Base-by-base conservation (phyloP, 2,113 vertebrate genomes). In the Barbus barbus region DNA sequence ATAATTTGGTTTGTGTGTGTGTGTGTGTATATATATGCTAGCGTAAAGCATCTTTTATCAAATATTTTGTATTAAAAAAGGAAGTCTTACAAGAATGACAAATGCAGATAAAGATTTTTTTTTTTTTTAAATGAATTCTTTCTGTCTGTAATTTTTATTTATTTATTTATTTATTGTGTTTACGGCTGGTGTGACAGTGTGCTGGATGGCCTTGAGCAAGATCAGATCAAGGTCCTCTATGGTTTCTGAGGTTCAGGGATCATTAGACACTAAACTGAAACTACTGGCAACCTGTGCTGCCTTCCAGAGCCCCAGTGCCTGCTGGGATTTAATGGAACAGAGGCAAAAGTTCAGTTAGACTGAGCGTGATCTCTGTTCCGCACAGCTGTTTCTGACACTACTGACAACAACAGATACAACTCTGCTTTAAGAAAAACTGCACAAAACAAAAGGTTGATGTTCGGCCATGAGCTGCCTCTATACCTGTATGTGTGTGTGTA, bases 261-360 rank as follows among this genome's bases (percentile, higher is more conserved):
- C 73, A 87, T 78, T 87, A 63, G 14, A 56, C 9, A 22, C 53
- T 80, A 44, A 81, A 78, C 51, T 87, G 69, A 36, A 81, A 69
- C 46, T 58, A 60, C 78, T 72, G 61, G 60, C 41, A 24, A 67
- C 77, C 46, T 75, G 53, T 36, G 26, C 41, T 26, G 65, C 44
- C 44, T 60, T 46, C 74, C 46, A 84, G 56, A 48, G 38, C 78
- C 82, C 71, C 51, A 53, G 46, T 24, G 77, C 60, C 31, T 86
- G 82, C 79, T 53, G 79, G 69, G 82, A 51, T 31, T 58, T 61
- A 69, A 24, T 41, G 75, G 36, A 56, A 79, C 75, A 63, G 53
- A 72, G 56, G 80, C 63, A 72, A n/a, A 82, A 61, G 73, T 72
- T 76, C 58, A 69, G 28, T 69, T 18, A 24, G 58, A n/a, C n/a